Conservation (phyloP, 2,113 vertebrate species). For the Jacana jacana region DNA sequence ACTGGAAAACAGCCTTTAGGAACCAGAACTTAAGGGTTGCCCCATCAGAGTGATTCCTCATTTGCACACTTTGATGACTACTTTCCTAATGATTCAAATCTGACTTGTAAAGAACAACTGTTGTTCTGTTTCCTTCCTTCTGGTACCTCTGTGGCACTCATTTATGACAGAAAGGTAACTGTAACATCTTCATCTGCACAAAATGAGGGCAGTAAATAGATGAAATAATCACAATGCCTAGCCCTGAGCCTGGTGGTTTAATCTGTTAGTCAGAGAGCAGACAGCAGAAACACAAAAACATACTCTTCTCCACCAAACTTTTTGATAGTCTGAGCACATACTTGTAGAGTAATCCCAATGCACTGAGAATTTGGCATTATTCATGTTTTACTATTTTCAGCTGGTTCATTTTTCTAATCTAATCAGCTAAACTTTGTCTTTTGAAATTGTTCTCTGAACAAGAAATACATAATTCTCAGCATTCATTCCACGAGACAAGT, state of each 20-base stretch:
- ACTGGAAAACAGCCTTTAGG: background rate
- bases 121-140: background rate
- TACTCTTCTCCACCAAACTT: background rate
- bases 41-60: background rate
- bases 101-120: background rate
- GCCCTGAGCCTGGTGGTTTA: background rate
- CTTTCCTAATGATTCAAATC: background rate
- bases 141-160: background rate
- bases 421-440: conserved; percentile 6
- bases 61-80: background rate
- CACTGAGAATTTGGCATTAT: background rate
- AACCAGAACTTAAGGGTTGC: background rate
- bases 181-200: background rate
- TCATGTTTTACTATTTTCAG: conserved; percentile 9
- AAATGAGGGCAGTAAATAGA: background rate
- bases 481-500: background rate
- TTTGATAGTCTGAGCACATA: background rate
- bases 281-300: background rate
- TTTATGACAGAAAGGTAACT: background rate
- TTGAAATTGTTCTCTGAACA: background rate
- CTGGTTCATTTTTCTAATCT: background rate
- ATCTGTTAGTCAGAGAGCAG: background rate
- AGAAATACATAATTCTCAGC: background rate
- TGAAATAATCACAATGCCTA: background rate
- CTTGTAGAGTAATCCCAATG: background rate